Base-by-base conservation (phyloP, 2,888 invertebrate genomes). In the Melieria crassipennis region DNA sequence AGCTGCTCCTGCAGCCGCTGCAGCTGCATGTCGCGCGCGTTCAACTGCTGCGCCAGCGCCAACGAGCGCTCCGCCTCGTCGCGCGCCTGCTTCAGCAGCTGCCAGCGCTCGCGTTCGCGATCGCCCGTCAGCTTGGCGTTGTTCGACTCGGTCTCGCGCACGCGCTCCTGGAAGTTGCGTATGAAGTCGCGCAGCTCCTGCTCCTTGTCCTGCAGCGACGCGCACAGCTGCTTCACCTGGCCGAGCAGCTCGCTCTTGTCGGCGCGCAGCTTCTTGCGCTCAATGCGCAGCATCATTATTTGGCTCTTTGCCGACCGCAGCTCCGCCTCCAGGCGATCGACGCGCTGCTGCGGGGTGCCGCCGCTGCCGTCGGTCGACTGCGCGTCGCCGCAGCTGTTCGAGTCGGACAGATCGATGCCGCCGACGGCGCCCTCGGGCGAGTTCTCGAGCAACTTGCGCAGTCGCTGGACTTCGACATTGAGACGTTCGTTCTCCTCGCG, bases 171-270 rank as follows among this genome's bases (percentile, higher is more conserved):
- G 87, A 95, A 97, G 88, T 95, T 96, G 79, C 96, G 90, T 83
- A 98, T 97, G 84, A 97, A 97, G 87, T 97, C 97, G 72, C 97
- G 89, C 72, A 97, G 88, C 86, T 97, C 97, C 81, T 94, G 93
- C 85, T 98, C 97, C 88, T 97, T 97, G 86, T 97, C 96, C 87
- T 97, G 97, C 74, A 98, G 89, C 7, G 97, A 96, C 70, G 93
- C 92, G 86, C 97, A 98, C 73, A 98, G 90, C 83, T 97, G 96
- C 86, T 96, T 96, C 92, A 97, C 97, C 88, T 97, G 97, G 84
- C 93, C 94, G 79, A 97, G 89, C 76, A 98, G 89, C 87, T 97
- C 97, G 83, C 94, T 94, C 88, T 97, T 97, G 88, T 98, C 97
- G 11, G 95, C 94, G 88, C 96, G 95, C 84, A 97, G 89, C 76